A percentile compares a stretch with the other conserved stretches of the same genome.
These are phyloP conservation scores for Sinosuthora webbiana DNA, from an alignment of 2,113 vertebrate species.

Conservation along the genomic window DNA sequence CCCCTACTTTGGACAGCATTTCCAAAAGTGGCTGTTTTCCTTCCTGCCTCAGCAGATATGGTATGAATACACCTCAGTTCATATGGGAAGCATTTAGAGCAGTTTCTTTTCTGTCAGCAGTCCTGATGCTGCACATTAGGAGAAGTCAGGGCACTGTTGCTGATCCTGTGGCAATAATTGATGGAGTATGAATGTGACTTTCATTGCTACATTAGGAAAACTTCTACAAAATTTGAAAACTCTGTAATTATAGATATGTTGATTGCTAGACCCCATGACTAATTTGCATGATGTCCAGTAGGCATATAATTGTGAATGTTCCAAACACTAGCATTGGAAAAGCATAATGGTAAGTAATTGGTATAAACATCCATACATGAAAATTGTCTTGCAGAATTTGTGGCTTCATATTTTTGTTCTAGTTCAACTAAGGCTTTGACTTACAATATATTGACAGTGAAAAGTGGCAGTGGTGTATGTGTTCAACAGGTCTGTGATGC, in stretches of 20 bases:
- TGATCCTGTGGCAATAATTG: background rate
- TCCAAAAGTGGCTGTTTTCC: background rate
- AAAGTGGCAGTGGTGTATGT: background rate
- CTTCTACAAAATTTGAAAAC: background rate
- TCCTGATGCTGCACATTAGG: background rate
- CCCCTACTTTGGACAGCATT: background rate
- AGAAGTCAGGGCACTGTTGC: background rate
- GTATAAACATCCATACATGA: background rate
- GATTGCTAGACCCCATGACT: background rate
- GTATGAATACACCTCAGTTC: background rate
- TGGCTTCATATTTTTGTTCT: background rate
- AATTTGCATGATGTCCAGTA: background rate
- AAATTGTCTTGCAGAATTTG: background rate
- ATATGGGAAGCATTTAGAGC: background rate
- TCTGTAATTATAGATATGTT: background rate
- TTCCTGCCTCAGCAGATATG: background rate
- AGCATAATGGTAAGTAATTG: background rate
- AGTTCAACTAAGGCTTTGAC: background rate
- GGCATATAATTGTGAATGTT: background rate
- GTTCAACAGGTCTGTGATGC: background rate
- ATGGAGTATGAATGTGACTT: background rate
- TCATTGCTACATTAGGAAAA: background rate
- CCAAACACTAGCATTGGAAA: background rate
- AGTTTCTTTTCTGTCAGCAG: background rate
- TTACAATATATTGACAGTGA: background rate